These are phyloP conservation scores for Puntigrus tetrazona DNA, from an alignment of 2,113 vertebrate genomes.

Conservation along the genomic window DNA sequence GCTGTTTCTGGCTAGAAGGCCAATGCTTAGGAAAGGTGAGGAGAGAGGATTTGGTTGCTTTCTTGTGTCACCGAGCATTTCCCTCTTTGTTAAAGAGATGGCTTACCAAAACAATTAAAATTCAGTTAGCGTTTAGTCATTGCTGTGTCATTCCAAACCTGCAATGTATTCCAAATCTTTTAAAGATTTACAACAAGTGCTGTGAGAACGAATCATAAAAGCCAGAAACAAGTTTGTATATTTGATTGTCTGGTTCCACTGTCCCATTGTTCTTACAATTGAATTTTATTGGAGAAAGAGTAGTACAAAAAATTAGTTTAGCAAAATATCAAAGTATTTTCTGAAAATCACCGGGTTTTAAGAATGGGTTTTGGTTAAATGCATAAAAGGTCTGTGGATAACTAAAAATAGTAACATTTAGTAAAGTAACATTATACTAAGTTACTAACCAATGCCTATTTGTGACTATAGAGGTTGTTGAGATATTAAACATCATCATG, in stretches of 20 bases:
- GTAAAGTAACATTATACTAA: no score
- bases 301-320: no score
- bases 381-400: not conserved
- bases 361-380: not conserved
- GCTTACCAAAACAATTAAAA: not conserved
- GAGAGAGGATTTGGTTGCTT: not conserved
- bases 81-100: not conserved
- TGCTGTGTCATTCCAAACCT: not conserved
- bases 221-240: not conserved
- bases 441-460: not conserved
- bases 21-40: not conserved
- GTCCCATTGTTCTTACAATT: no score
- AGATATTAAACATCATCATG: not conserved
- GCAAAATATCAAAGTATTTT: no score
- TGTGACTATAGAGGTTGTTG: not conserved
- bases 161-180: not conserved
- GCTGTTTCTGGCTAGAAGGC: conserved; percentile 5
- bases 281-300: no score
- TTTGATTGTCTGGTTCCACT: no score
- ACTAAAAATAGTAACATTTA: not conserved
- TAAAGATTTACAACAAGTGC: not conserved
- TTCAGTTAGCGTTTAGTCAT: not conserved
- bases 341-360: no score
- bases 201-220: not conserved
- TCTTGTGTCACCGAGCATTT: not conserved